phyloP scores from a whole-genome alignment of 1,140 invertebrate species.

The Heterodera carotae region DNA sequence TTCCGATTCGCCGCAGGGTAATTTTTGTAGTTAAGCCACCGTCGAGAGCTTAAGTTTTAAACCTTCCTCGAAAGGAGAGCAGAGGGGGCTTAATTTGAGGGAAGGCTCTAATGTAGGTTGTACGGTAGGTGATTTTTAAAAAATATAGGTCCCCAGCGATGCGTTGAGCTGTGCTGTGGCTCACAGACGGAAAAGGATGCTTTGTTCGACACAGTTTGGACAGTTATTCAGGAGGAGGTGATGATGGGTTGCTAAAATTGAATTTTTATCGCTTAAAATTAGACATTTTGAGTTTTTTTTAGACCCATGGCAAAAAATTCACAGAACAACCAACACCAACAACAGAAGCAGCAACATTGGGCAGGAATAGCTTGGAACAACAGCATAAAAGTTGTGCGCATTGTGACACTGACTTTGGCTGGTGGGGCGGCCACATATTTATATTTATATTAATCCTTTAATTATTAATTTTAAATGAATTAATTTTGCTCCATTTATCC shows the following conservation, averaged over 20 bases:
- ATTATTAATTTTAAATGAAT: neutral
- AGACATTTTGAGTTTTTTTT: conserved; percentile 12
- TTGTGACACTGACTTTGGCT: conserved; percentile 58
- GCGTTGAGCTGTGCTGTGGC: conserved; percentile 60
- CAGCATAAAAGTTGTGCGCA: conserved; percentile 54
- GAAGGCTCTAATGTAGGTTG: too few relatives aligned
- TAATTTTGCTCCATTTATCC: too few relatives aligned
- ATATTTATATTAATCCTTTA: too few relatives aligned
- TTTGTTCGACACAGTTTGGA: conserved; percentile 67
- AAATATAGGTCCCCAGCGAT: conserved; percentile 70
- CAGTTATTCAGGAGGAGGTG: conserved; percentile 43
- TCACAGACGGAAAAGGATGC: conserved; percentile 69
- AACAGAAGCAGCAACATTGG: neutral
- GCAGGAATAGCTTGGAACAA: conserved; percentile 10
- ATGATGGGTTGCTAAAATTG: neutral
- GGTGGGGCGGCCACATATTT: conserved; percentile 18
- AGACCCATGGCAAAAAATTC: neutral
- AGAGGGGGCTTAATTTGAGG: too few relatives aligned
- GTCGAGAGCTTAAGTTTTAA: neutral
- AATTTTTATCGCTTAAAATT: neutral
- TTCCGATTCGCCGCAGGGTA: conserved; percentile 67
- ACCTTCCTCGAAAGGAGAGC: too few relatives aligned
- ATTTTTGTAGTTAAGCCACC: neutral
- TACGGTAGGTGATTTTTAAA: too few relatives aligned
- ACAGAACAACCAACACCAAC: neutral